Evolutionary conservation across 2,797 vertebrate species (phyloP), one percentile per base, ranked within the genome.

Genomic region (Gymnodraco acuticeps): DNA sequence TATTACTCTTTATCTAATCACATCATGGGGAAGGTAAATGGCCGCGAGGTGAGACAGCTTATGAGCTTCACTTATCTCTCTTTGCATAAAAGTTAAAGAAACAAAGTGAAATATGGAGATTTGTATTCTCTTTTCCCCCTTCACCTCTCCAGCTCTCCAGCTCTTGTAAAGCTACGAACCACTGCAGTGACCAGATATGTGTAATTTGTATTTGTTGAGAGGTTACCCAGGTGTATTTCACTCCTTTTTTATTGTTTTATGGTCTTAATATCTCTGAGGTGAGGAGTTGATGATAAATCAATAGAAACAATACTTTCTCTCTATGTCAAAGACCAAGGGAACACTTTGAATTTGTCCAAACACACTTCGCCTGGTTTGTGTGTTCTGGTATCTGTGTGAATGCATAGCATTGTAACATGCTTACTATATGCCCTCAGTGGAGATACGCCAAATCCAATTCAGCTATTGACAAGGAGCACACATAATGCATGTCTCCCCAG

Each of bases 281-380:
- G 72, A 70, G 27, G 42, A 76, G 73, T 74, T 81, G 74, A 88
- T 85, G 81, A 70, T 84, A 84, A 90, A 90, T 92, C 88, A 85
- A 88, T 86, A 87, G 63, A 87, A 78, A 80, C 53, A 85, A 79
- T 76, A 69, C 48, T 70, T 75, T 59, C 45, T 64, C n/a, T 77
- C 31, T n/a, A 10, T 58, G 66, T 70, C 75, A 75, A 80, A 85
- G 64, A 77, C 75, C 64, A 43, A 61, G 67, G 79, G 81, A 78
- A 52, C 62, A 38, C 56, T 82, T 23, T 10, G 12, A 58, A 43
- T 82, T 43, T 62, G 63, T 70, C 20, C 77, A 67, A 85, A 81
- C 64, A 54, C n/a, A 6, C 45, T 45, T 69, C 53, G 27, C 5
- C 41, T 73, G 48, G 23, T 80, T 53, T 70, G 58, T 33, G 63